Percentiles rank a stretch among this genome's conserved stretches.
These are phyloP conservation scores for Clupea harengus DNA, from an alignment of 2,113 vertebrate species.

Conservation along the genomic window DNA sequence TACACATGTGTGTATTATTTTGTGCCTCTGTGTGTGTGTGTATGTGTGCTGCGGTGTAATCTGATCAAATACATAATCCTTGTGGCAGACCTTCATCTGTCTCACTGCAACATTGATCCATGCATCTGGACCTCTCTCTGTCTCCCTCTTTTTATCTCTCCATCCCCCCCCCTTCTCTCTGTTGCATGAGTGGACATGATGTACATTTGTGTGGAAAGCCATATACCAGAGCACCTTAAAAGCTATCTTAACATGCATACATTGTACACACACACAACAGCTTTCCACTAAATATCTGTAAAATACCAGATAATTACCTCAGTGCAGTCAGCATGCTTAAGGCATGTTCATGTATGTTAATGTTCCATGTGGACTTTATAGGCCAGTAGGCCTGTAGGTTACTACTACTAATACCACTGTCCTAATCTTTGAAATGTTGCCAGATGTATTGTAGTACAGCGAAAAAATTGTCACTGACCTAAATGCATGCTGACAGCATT, in stretches of 20 bases:
- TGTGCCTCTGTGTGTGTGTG: neutral
- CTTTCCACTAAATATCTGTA: no score
- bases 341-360: conserved; percentile 14
- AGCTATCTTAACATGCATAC: neutral
- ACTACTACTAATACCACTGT: conserved; percentile 15
- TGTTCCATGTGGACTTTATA: neutral
- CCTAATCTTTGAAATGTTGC: conserved; percentile 17
- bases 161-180: neutral
- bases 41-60: neutral
- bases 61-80: conserved; percentile 13
- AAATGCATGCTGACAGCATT: conserved; percentile 23
- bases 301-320: no score
- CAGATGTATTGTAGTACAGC: conserved; percentile 18
- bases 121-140: neutral
- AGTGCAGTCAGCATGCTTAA: no score
- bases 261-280: no score
- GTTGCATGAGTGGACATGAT: neutral
- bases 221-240: no score
- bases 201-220: no score
- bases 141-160: neutral
- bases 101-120: neutral
- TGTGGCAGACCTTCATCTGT: conserved; percentile 10
- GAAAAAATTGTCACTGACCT: conserved; percentile 23
- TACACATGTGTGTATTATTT: neutral
- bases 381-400: conserved; percentile 17